Conservation (phyloP, 2,113 vertebrate genomes). For the Gallinago paraguaiae region DNA sequence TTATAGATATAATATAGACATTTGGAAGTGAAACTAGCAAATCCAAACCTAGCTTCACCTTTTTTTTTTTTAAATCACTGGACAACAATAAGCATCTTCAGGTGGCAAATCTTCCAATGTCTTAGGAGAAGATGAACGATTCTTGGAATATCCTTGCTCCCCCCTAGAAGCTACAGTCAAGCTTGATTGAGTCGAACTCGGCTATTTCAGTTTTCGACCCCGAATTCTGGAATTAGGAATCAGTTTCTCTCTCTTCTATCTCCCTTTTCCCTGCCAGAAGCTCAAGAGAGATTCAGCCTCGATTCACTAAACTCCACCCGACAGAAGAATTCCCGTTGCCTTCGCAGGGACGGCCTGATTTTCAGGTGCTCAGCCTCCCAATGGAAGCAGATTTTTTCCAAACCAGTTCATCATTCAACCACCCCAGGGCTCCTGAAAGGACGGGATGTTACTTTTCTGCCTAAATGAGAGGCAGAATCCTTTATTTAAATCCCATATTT, state of each 20-base stretch:
- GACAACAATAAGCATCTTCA: not conserved
- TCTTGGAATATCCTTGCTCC: not conserved
- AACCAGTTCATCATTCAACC: not conserved
- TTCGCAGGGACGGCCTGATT: not conserved
- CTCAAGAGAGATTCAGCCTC: not conserved
- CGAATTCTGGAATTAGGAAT: not conserved
- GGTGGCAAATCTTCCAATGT: not conserved
- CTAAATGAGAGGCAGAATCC: not conserved
- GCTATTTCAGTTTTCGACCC: not conserved
- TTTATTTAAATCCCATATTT: too few species aligned
- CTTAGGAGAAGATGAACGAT: rapidly evolving
- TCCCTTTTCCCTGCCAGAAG: not conserved
- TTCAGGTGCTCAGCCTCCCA: not conserved
- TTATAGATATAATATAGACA: too few species aligned
- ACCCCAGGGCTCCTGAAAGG: not conserved
- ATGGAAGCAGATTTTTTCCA: not conserved
- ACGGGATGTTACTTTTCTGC: not conserved
- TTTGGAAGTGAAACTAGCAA: not conserved
- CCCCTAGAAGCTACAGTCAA: not conserved
- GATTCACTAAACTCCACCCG: not conserved
- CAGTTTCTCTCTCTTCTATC: not conserved
- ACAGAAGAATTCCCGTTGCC: not conserved
- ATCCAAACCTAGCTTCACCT: not conserved
- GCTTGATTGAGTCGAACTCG: not conserved
- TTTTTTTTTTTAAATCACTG: not conserved